Evolutionary conservation across 2,888 invertebrate species (phyloP).

Genomic region (Pseudococcus longispinus): DNA sequence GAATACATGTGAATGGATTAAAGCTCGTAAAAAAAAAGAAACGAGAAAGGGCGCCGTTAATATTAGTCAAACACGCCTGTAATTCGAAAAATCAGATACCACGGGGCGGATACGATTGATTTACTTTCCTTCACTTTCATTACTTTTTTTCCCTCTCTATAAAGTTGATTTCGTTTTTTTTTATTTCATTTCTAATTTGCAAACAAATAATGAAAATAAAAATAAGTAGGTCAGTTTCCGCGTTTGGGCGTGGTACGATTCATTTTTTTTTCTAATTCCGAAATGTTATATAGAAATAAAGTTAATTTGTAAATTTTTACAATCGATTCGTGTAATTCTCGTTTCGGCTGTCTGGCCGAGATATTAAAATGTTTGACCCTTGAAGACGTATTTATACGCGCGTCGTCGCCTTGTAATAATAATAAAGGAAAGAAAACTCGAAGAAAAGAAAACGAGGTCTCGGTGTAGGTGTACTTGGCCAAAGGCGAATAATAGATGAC

Average conservation of each 20-base stretch:
- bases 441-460: not conserved
- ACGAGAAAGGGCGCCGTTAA: conserved; percentile 19
- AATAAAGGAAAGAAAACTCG: not conserved
- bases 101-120: conserved; percentile 44
- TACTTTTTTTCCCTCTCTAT: conserved; percentile 20
- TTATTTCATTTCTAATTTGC: conserved; percentile 46
- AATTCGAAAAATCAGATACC: conserved; percentile 42
- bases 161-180: conserved; percentile 32
- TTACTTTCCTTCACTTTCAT: conserved; percentile 39
- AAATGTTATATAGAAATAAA: conserved; percentile 18
- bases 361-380: conserved; percentile 24
- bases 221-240: conserved; percentile 47
- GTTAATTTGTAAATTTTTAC: conserved; percentile 4
- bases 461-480: not conserved
- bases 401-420: not conserved
- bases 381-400: conserved; percentile 3
- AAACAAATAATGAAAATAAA: conserved; percentile 44
- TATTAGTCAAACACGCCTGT: conserved; percentile 45
- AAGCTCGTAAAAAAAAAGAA: conserved; percentile 24
- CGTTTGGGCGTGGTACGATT: conserved; percentile 13
- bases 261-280: not conserved
- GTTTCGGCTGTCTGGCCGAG: not conserved
- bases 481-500: conserved; percentile 11
- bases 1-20: conserved; percentile 32
- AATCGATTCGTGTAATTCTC: conserved; percentile 27